These are phyloP conservation scores for Fabriciana adippe DNA, from an alignment of 2,888 invertebrate genomes.

Conservation along the genomic window DNA sequence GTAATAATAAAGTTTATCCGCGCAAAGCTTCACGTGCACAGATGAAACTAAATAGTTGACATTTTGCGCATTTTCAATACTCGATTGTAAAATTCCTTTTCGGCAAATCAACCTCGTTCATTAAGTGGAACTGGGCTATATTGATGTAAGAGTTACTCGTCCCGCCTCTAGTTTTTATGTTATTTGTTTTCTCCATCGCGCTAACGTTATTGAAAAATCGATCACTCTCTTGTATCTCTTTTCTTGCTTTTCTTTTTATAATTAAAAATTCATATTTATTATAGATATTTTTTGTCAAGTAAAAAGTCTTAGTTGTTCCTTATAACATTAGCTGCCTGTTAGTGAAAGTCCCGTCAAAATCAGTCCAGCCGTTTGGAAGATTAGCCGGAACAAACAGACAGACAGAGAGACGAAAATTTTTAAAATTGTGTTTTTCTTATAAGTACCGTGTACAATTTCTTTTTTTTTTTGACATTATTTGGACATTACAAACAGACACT, in stretches of 20 bases:
- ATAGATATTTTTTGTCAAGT: neutral
- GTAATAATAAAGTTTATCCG: conserved; percentile 17
- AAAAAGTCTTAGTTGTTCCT: too few species aligned
- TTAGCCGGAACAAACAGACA: too few species aligned
- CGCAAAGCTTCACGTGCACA: conserved; percentile 17
- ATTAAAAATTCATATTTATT: conserved; percentile 36
- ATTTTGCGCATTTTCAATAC: conserved; percentile 33
- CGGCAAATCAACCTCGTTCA: conserved; percentile 57
- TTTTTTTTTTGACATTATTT: too few species aligned
- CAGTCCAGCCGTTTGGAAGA: too few species aligned
- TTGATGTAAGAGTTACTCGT: conserved; percentile 58
- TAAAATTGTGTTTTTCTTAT: too few species aligned
- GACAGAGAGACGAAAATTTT: too few species aligned
- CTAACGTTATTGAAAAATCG: conserved; percentile 54
- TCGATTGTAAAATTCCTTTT: conserved; percentile 54
- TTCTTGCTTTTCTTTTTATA: conserved; percentile 42
- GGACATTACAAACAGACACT: too few species aligned
- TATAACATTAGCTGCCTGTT: too few species aligned
- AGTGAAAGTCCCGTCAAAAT: too few species aligned
- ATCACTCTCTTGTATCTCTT: conserved; percentile 46
- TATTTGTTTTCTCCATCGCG: conserved; percentile 57
- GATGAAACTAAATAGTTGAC: conserved; percentile 28
- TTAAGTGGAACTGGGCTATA: conserved; percentile 63
- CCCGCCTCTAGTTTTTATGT: conserved; percentile 57
- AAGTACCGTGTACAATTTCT: too few species aligned